Base-by-base conservation (phyloP, 2,888 invertebrate genomes). In the Hirtodrosophila alboralis region DNA sequence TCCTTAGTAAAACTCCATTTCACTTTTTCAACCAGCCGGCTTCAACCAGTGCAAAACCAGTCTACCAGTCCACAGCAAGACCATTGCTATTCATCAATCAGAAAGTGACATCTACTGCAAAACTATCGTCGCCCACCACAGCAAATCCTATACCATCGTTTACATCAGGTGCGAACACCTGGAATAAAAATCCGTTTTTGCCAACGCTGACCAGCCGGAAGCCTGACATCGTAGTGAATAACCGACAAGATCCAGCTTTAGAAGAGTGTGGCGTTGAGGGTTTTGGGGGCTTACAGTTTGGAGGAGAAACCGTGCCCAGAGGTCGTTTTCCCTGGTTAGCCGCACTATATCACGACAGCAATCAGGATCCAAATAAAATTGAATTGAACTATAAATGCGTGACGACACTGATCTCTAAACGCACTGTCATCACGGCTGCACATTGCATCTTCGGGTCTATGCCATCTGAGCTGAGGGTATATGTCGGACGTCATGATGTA, bases 401-500 rank as follows among this genome's bases (percentile, higher is more conserved):
- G 9, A 73, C 83, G 0, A 84, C 65, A 4, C 10, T 88, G 5
- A 58, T 88, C 14, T 84, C 89, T 0, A 33, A 58, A 3, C 66
- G 76, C 10, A 75, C 78, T 0, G 81, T 88, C 4, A 66, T 88
- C 3, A 81, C 86, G 71, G 91, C 90, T 1, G 91, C 91, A 0
- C 91, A 91, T 60, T 91, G 91, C 53, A 86, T 88, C 28, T 62
- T 60, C 6, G 56, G 40, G 7, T 12, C 41, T 4, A 26, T 27
- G 2, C 52, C 72, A 4, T 37, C 59, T 6, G 47, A 61, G 3
- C 34, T 85, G 10, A 38, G 76, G 7, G 81, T 86, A 2, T 84
- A 85, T 38, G 61, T 92, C n/a, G 92, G 92, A 0, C 88, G 91
- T 14, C 87, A 89, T 43, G 87, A 88, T 54, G 76, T 54, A 14